phyloP scores from a whole-genome alignment of 2,113 vertebrate genomes.

The Ptyas mucosa region DNA sequence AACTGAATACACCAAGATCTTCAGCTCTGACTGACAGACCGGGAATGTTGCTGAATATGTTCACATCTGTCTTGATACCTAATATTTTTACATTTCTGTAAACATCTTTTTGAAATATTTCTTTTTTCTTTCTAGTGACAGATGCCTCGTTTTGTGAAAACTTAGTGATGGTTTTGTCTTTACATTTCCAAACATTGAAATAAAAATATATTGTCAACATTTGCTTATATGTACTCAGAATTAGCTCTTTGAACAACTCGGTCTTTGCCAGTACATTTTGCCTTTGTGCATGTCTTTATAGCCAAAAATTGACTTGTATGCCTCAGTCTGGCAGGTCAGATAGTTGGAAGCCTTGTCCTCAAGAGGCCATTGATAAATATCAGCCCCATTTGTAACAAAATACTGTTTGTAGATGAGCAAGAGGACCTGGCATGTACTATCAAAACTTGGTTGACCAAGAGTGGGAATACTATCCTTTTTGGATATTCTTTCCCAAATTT shows the following conservation, averaged over 20 bases:
- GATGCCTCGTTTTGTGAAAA: slow-evolving; percentile 80
- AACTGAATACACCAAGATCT: slow-evolving; percentile 80
- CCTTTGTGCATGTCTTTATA: slow-evolving; percentile 8
- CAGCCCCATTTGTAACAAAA: neutral
- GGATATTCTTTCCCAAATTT: neutral
- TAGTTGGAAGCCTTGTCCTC: neutral
- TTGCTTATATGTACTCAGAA: slow-evolving; percentile 74
- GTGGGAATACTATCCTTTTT: neutral
- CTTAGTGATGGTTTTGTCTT: slow-evolving; percentile 75
- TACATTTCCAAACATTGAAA: slow-evolving; percentile 79
- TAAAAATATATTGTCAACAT: slow-evolving; percentile 79
- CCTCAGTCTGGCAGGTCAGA: neutral
- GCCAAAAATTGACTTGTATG: slow-evolving; percentile 40
- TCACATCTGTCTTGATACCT: slow-evolving; percentile 80
- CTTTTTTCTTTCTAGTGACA: slow-evolving; percentile 76
- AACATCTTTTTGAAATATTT: slow-evolving; percentile 83
- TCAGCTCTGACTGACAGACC: slow-evolving; percentile 77
- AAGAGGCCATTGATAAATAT: neutral
- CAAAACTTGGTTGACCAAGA: neutral
- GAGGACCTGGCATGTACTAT: neutral
- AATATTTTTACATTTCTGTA: slow-evolving; percentile 84
- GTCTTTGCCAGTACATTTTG: slow-evolving; percentile 47
- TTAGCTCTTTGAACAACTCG: slow-evolving; percentile 69
- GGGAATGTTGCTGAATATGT: slow-evolving; percentile 66
- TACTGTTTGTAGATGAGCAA: neutral